Conservation (phyloP, 2,797 vertebrate species). For the Ibycter americanus region DNA sequence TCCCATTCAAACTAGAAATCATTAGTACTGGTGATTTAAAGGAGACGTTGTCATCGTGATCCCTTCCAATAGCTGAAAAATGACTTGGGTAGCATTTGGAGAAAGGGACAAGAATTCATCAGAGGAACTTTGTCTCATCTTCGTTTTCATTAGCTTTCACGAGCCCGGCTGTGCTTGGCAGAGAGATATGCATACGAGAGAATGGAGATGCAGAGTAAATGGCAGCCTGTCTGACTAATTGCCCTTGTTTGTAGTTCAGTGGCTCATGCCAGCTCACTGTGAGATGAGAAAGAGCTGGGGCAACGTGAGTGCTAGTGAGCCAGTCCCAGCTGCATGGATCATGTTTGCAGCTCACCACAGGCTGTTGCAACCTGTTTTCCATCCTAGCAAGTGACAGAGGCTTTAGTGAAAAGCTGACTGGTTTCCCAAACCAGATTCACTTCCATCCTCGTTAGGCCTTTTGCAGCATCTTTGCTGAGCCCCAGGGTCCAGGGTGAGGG, state of each 20-base stretch:
- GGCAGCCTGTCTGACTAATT: neutral
- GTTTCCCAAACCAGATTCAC: neutral
- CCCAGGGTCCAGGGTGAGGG: neutral
- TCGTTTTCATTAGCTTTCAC: neutral
- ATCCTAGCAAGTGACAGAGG: neutral
- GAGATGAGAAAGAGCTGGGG: neutral
- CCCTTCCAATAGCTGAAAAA: neutral
- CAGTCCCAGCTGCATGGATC: neutral
- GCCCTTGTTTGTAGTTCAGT: neutral
- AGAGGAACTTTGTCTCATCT: neutral
- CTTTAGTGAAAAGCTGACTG: neutral
- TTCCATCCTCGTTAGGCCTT: accelerated
- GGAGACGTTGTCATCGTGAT: neutral
- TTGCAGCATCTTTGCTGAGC: neutral
- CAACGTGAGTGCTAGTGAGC: accelerated
- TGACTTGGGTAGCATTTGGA: neutral
- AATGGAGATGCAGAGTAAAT: neutral
- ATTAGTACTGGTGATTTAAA: neutral
- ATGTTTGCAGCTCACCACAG: neutral
- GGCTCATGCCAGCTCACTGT: neutral
- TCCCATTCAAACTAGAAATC: neutral
- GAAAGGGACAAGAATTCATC: neutral
- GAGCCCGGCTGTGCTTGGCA: neutral
- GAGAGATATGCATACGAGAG: neutral
- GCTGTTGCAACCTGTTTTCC: neutral